Evolutionary conservation across 2,797 vertebrate species (phyloP).

Genomic region (Myotis pilosus): DNA sequence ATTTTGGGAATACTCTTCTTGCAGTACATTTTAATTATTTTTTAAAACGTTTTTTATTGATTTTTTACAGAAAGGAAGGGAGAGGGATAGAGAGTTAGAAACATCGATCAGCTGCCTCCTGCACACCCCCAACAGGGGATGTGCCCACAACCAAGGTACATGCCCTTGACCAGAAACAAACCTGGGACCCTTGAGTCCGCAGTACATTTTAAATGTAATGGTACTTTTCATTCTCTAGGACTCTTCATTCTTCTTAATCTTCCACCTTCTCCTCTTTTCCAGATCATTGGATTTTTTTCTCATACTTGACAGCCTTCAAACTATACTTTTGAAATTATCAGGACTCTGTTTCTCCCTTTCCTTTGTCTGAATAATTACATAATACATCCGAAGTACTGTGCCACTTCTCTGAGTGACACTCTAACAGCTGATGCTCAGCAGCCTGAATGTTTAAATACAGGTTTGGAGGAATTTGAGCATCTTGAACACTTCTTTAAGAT

Average conservation of each 20-base stretch:
- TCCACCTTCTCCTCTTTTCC: slow-evolving; percentile 58
- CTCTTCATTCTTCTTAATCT: slow-evolving; percentile 46
- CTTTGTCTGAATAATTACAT: slow-evolving; percentile 51
- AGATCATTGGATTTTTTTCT: slow-evolving; percentile 60
- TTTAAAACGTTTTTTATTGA: no score
- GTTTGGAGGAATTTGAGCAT: slow-evolving; percentile 6
- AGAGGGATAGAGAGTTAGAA: no score
- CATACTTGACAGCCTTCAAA: slow-evolving; percentile 54
- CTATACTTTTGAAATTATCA: slow-evolving; percentile 46
- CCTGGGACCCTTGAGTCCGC: no score
- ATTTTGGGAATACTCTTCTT: slow-evolving; percentile 13
- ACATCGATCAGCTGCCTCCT: no score
- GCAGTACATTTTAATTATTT: background rate
- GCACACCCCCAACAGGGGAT: no score
- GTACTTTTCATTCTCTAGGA: slow-evolving; percentile 55
- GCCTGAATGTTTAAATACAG: slow-evolving; percentile 45
- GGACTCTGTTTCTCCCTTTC: slow-evolving; percentile 10
- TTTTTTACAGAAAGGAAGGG: no score
- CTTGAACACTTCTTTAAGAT: slow-evolving; percentile 35
- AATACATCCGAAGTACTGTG: slow-evolving; percentile 29
- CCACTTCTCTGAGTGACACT: background rate
- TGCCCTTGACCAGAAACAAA: no score
- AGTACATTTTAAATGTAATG: slow-evolving; percentile 20
- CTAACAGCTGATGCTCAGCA: background rate
- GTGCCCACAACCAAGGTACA: no score